Evolutionary conservation across 2,797 vertebrate species (phyloP).

Genomic region (Zenarchopterus dispar): DNA sequence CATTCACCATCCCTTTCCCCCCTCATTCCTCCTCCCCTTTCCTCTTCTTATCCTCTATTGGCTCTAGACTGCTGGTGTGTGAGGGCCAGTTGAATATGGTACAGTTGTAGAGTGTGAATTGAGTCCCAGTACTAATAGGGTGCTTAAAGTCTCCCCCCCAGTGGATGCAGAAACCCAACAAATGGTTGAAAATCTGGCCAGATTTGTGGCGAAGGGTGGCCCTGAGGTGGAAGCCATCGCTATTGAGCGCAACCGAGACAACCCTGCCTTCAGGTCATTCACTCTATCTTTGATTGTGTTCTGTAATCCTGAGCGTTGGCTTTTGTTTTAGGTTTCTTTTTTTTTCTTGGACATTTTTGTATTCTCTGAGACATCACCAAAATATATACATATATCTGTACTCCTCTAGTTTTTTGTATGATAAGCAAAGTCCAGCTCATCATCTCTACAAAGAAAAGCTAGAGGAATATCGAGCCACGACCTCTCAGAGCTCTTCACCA

Average conservation of each 20-base stretch:
- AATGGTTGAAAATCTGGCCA: conserved; percentile 92
- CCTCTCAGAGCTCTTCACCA: conserved; percentile 42
- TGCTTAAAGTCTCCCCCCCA: conserved; percentile 99
- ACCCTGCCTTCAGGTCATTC: conserved; percentile 89
- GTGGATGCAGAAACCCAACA: conserved; percentile 91
- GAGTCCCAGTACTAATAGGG: conserved; percentile 95
- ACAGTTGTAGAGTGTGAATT: conserved; percentile 89
- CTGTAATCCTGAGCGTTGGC: neutral
- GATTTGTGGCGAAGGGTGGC: conserved; percentile 92
- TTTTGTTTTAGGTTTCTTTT: neutral
- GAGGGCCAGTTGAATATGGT: conserved; percentile 89
- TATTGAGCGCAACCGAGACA: conserved; percentile 89
- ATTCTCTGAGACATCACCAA: conserved; percentile 1
- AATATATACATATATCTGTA: conserved; percentile 14
- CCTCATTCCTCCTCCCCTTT: conserved; percentile 76
- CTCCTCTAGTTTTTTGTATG: conserved; percentile 89
- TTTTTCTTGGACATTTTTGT: neutral
- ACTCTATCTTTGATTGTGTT: neutral
- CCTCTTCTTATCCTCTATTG: conserved; percentile 85
- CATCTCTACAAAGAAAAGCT: conserved; percentile 90
- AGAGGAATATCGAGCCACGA: conserved; percentile 84
- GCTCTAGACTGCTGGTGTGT: conserved; percentile 89
- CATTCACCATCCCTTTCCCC: conserved; percentile 69
- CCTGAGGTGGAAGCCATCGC: conserved; percentile 93
- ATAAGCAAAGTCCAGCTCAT: conserved; percentile 88